Percentiles rank a stretch among this genome's conserved stretches.
Conservation (phyloP, 2,888 invertebrate species). For the Erannis defoliaria region DNA sequence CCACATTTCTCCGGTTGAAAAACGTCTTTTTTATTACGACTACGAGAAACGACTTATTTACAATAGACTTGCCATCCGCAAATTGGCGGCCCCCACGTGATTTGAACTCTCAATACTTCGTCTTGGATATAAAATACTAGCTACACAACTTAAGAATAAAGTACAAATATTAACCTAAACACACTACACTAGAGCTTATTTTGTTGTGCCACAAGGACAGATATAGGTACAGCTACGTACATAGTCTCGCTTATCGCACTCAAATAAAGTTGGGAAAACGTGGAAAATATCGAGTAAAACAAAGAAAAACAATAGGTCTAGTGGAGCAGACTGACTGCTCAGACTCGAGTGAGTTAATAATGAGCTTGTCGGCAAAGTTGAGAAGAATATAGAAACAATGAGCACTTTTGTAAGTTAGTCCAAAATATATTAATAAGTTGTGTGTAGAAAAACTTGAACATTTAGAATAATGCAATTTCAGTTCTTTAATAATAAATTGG, state of each 20-base stretch:
- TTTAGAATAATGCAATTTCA: background rate
- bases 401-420: slow-evolving; percentile 5
- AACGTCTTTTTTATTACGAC: slow-evolving; percentile 8
- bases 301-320: slow-evolving; percentile 5
- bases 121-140: background rate
- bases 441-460: slow-evolving; percentile 3
- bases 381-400: slow-evolving; percentile 14
- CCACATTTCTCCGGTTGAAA: slow-evolving; percentile 1
- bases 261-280: slow-evolving; percentile 2
- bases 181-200: background rate
- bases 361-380: slow-evolving; percentile 16
- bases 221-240: background rate
- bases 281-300: slow-evolving; percentile 10
- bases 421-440: slow-evolving; percentile 1
- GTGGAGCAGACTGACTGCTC: slow-evolving; percentile 10
- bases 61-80: slow-evolving; percentile 15
- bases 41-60: slow-evolving; percentile 10
- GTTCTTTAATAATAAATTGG: no score
- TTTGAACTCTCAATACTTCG: slow-evolving; percentile 14
- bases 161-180: slow-evolving; percentile 9
- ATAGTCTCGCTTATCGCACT: slow-evolving; percentile 1
- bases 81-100: slow-evolving; percentile 22
- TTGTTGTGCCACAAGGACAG: background rate
- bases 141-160: background rate
- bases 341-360: slow-evolving; percentile 22